Evolutionary conservation across 1,140 invertebrate species (phyloP), one percentile per base, ranked within the genome.

Genomic region (Atta cephalotes): DNA sequence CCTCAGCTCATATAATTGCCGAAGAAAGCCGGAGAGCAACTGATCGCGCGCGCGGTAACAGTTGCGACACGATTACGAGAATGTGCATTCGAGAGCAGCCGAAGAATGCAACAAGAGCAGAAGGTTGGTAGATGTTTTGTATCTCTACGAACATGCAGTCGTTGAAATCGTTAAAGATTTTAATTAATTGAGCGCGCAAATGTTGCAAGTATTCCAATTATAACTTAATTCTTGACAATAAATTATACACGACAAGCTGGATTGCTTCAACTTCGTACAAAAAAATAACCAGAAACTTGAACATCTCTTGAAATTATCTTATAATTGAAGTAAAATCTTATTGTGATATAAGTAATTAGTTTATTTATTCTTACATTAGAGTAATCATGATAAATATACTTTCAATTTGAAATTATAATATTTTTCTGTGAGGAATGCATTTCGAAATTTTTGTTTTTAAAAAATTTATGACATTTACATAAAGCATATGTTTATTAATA

Each of bases 21-120:
- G 70, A 90, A 63, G 56, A 62, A 66, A 79, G 72, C 63, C 49
- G 45, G 39, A 60, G 63, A 80, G 78, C 70, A 74, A 58, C 31
- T 28, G 86, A 88, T 82, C 70, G 35, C 39, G 39, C 56, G 35
- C 53, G 63, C 56, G 87, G 87, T 88, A 88, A 85, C 68, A 88
- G 87, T 88, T 71, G 87, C 60, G 81, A 88, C 87, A 89, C 53
- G 74, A 88, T 88, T 88, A 85, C 80, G 66, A 85, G 72, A 72
- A 89, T 88, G 74, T 70, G 65, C 16, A 74, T 70, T 31, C 85
- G 2, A 45, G 87, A 39, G 45, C 70, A 10, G 35, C 5, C n/a
- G 39, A 77, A 49, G 87, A 88, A 88, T 53, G 74, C 31, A 78
- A 70, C n/a, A 62, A 65, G 45, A 71, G 16, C 14, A 65, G 21